Evolutionary conservation across 2,113 vertebrate genomes (phyloP).

Genomic region (Actinemys pallida): DNA sequence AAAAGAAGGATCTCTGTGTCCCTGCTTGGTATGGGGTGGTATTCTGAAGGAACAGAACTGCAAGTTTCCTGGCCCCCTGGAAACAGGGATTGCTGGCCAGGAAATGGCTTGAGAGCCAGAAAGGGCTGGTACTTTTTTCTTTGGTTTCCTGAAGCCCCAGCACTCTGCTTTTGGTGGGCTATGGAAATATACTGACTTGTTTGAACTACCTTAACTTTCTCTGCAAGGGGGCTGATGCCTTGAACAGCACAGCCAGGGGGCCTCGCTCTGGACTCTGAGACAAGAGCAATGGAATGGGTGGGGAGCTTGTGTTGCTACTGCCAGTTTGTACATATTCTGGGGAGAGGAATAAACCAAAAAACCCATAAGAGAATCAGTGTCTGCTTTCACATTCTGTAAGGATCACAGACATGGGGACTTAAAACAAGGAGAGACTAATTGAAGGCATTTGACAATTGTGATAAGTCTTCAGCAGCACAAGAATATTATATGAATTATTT

Average conservation of each 20-base stretch:
- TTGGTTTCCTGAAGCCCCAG: background rate
- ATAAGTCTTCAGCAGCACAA: background rate
- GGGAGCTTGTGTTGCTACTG: background rate
- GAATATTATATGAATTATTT: slow-evolving; percentile 5
- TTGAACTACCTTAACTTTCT: background rate
- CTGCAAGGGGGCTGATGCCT: background rate
- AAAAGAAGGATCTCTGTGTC: too few species aligned
- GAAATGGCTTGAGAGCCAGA: too few species aligned
- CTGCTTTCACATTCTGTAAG: background rate
- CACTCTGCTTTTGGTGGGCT: background rate
- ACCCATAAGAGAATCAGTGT: background rate
- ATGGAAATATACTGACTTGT: background rate
- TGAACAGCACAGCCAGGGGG: background rate
- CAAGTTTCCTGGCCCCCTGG: too few species aligned
- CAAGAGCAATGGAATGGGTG: background rate
- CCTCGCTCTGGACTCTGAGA: background rate
- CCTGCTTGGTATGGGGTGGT: too few species aligned
- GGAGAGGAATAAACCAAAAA: background rate
- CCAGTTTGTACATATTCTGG: background rate
- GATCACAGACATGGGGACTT: background rate
- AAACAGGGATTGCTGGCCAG: too few species aligned
- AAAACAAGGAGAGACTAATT: background rate
- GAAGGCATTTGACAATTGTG: background rate
- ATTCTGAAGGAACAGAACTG: too few species aligned
- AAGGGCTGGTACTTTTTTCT: too few species aligned